Evolutionary conservation across 30 jellyfish, hydroid and myxozoan species (phyloP).

Genomic region (Hydractinia symbiolongicarpus): DNA sequence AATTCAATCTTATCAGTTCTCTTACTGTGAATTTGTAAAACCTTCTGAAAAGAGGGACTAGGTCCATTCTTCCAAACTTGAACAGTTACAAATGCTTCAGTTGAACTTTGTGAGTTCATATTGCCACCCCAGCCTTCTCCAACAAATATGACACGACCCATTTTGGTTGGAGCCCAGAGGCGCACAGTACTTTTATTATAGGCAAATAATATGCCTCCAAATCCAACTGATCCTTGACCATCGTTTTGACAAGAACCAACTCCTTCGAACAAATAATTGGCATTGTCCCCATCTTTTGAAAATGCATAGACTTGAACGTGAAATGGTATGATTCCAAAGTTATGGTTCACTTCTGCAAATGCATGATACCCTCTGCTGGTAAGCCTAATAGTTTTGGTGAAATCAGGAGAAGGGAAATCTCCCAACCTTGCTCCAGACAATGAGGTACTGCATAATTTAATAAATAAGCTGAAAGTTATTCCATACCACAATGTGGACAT

Average conservation of each 20-base stretch:
- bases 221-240: slow-evolving; percentile 50
- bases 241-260: slow-evolving; percentile 94
- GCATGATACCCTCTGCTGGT: slow-evolving; percentile 45
- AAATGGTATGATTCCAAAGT: slow-evolving; percentile 56
- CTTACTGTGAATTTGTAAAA: slow-evolving; percentile 52
- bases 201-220: slow-evolving; percentile 89
- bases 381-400: slow-evolving; percentile 34
- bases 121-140: slow-evolving; percentile 99
- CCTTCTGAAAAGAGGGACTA: slow-evolving; percentile 76
- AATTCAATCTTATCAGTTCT: slow-evolving; percentile 15
- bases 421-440: slow-evolving; percentile 69
- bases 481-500: too few species aligned
- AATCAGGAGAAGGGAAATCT: slow-evolving; percentile 88
- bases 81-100: slow-evolving; percentile 64
- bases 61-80: slow-evolving; percentile 85
- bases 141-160: slow-evolving; percentile 72
- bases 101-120: slow-evolving; percentile 69
- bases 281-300: slow-evolving; percentile 83
- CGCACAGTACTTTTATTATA: slow-evolving; percentile 61
- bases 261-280: slow-evolving; percentile 81
- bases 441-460: not conserved
- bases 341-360: slow-evolving; percentile 44
- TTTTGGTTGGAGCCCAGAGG: slow-evolving; percentile 84
- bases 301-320: slow-evolving; percentile 65
- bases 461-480: too few species aligned